Base-by-base conservation (phyloP, 2,797 vertebrate genomes). In the Aphelocoma californica region DNA sequence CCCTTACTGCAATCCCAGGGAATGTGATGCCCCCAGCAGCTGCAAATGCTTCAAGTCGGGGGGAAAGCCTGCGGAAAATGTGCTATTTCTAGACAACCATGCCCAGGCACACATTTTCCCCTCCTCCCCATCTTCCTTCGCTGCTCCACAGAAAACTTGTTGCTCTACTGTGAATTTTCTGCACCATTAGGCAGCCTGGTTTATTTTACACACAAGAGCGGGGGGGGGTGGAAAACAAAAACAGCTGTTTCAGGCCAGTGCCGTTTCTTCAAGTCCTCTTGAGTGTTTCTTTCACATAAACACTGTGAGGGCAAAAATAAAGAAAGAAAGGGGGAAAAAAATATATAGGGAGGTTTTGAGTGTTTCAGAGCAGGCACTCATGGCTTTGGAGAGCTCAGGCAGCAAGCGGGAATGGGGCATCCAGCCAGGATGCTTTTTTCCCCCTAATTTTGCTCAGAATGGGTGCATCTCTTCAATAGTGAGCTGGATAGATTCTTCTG, bases 141-240 rank as follows among this genome's bases (percentile, higher is more conserved):
- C 70, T 4, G 40, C 81, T 81, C 91, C 2, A 0, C 7, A 10
- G 62, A 88, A 71, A 84, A 93, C 91, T 94, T 92, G 80, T 94
- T 94, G 91, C 86, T 93, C 53, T 40, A 20, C 53, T 14, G 4
- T 56, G 86, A 81, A 92, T 93, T 94, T 96, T 94, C 84, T 92
- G 83, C 94, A 71, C 91, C 89, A 78, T 92, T 92, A 90, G 89
- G 81, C 86, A 93, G 86, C 69, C 77, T 36, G 57, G 61, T 56
- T 92, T 88, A 81, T 86, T 93, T 93, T 60, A 78, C 50, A 78
- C 10, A 51, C 2, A 3, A 54, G 20, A 57, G 60, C 13, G 2
- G n/a, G 5, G 1, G 8, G 18, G 54, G 20, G 32, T 3, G 6
- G 9, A 12, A 16, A 66, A 31, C 29, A 50, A 34, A 13, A 56